A percentile compares a stretch with the other conserved stretches of the same genome.
Conservation (phyloP, 2,113 vertebrate genomes). For the Engystomops pustulosus region DNA sequence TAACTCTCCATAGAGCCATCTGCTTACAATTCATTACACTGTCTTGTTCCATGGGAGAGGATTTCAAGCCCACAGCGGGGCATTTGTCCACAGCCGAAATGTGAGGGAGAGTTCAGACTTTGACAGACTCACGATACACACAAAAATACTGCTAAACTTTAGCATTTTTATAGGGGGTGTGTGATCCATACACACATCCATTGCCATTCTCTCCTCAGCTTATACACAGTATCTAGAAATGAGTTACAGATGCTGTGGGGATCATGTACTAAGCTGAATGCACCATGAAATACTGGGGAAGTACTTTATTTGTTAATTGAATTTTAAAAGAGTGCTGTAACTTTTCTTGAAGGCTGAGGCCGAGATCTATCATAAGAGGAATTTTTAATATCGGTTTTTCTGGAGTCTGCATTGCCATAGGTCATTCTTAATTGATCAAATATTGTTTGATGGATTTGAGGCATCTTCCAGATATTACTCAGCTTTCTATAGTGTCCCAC, state of each 20-base stretch:
- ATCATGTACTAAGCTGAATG: constrained; percentile 2
- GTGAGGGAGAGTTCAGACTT: constrained; percentile 56
- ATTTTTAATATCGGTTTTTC: no score
- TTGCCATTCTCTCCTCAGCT: constrained; percentile 5
- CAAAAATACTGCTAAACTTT: constrained; percentile 55
- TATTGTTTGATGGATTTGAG: no score
- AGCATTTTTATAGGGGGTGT: constrained; percentile 49
- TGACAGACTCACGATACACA: constrained; percentile 52
- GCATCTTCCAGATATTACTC: no score
- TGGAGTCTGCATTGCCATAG: no score
- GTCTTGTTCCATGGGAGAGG: constrained; percentile 59
- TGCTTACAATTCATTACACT: constrained; percentile 61
- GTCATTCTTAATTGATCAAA: no score
- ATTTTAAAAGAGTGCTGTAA: constrained; percentile 20
- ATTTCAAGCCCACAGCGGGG: constrained; percentile 58
- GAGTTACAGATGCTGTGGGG: constrained; percentile 31
- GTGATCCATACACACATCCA: constrained; percentile 14
- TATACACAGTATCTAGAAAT: constrained; percentile 36
- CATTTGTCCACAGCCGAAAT: constrained; percentile 59
- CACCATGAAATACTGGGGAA: background rate
- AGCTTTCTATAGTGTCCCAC: no score
- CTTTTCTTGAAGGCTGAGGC: constrained; percentile 7
- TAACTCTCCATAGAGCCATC: constrained; percentile 61
- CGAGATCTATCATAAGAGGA: no score
- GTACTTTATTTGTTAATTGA: constrained; percentile 30